phyloP scores from a whole-genome alignment of 2,888 invertebrate genomes.

The Lymantria dispar region DNA sequence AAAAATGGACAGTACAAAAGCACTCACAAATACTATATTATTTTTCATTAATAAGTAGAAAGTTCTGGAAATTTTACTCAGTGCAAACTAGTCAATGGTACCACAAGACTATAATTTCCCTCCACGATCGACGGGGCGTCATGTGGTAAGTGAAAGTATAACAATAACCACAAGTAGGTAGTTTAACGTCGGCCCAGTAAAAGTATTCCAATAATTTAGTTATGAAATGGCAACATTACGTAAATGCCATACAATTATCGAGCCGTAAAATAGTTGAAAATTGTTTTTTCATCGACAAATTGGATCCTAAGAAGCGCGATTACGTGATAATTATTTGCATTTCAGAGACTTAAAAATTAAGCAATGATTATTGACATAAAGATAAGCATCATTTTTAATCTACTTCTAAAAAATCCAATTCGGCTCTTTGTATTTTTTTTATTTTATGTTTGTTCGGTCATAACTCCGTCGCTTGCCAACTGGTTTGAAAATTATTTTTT shows the following conservation, averaged over 20 bases:
- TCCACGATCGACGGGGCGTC: conserved; percentile 2
- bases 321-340: background rate
- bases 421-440: too few relatives aligned
- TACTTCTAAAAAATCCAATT: too few relatives aligned
- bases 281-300: background rate
- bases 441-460: too few relatives aligned
- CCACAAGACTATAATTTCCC: background rate
- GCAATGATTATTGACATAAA: too few relatives aligned
- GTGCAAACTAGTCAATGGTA: background rate
- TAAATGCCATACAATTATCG: conserved; percentile 1
- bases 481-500: too few relatives aligned
- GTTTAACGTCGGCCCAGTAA: conserved; percentile 4
- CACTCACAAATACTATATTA: too few relatives aligned
- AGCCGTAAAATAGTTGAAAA: background rate
- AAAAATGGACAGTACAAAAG: too few relatives aligned
- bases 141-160: conserved; percentile 11
- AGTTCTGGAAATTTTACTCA: background rate
- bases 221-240: conserved; percentile 10
- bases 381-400: too few relatives aligned
- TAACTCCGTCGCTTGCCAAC: too few relatives aligned
- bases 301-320: background rate
- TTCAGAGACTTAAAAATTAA: too few relatives aligned
- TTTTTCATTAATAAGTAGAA: background rate
- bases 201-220: conserved; percentile 4
- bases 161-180: background rate